phyloP scores from a whole-genome alignment of 2,888 invertebrate species.

The Scrobipalpa costella region DNA sequence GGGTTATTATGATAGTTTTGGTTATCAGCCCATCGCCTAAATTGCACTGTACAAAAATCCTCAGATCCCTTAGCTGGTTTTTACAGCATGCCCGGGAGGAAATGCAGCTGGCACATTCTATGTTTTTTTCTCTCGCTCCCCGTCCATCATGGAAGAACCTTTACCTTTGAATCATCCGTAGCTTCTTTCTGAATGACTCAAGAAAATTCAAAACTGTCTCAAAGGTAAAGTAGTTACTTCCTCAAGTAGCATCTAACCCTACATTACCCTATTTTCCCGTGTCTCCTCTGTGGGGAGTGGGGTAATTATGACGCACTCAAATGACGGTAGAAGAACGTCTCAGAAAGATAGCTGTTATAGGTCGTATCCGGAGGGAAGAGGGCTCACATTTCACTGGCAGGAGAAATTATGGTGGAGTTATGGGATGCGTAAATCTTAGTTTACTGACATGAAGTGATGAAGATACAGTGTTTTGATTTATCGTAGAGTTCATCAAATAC shows the following conservation, averaged over 20 bases:
- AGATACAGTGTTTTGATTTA: not conserved
- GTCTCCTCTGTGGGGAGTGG: slow-evolving; percentile 4
- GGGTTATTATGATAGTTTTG: no score
- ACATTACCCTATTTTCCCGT: not conserved
- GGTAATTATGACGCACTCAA: slow-evolving; percentile 21
- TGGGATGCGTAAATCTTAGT: not conserved
- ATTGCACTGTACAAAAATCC: no score
- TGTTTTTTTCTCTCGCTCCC: no score
- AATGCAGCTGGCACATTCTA: no score
- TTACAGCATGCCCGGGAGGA: no score
- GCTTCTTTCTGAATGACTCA: no score
- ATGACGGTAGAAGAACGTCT: not conserved
- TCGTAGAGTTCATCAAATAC: not conserved
- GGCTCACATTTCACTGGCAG: not conserved
- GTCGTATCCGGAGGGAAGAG: not conserved
- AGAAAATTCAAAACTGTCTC: no score
- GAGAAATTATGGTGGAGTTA: no score
- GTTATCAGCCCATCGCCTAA: no score
- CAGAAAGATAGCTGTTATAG: not conserved
- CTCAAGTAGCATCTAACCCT: slow-evolving; percentile 7
- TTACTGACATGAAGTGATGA: not conserved
- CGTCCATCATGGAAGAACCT: no score
- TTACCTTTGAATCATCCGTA: no score
- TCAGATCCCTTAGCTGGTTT: no score
- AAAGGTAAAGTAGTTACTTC: not conserved